A percentile compares a stretch with the other conserved stretches of the same genome.
These are phyloP conservation scores for Scolopax bukidnonensis DNA, from an alignment of 2,797 vertebrate species.

Conservation along the genomic window DNA sequence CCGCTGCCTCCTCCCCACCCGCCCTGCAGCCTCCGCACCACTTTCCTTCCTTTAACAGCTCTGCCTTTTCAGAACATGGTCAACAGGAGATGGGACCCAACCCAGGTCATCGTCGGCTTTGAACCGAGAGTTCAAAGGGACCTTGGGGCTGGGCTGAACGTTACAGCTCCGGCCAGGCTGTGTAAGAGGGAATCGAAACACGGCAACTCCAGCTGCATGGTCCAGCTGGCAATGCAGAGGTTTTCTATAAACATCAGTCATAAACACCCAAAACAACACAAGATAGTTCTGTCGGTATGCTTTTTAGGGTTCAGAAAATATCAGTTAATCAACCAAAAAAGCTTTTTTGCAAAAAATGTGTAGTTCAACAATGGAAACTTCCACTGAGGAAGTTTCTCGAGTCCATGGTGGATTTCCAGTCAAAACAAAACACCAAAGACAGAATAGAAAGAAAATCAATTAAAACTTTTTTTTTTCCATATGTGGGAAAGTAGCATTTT, in stretches of 20 bases:
- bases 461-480: neutral
- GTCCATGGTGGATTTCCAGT: neutral
- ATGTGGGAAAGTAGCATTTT: neutral
- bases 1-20: too few relatives aligned
- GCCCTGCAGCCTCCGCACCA: fast-evolving
- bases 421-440: neutral
- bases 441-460: neutral
- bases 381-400: neutral
- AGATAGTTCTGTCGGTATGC: neutral
- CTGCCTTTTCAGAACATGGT: fast-evolving
- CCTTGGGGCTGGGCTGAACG: neutral
- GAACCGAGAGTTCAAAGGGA: neutral
- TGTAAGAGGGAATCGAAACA: too few relatives aligned
- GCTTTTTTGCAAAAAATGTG: fast-evolving
- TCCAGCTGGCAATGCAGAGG: fast-evolving
- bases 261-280: neutral
- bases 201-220: neutral
- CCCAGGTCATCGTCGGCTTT: fast-evolving
- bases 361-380: neutral
- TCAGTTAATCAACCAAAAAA: neutral
- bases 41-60: neutral
- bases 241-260: neutral
- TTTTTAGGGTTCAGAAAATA: neutral
- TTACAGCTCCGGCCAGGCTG: neutral
- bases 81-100: neutral